Evolutionary conservation across 2,797 vertebrate species (phyloP), one percentile per base, ranked within the genome.

Genomic region (Brachyrhaphis roseni): DNA sequence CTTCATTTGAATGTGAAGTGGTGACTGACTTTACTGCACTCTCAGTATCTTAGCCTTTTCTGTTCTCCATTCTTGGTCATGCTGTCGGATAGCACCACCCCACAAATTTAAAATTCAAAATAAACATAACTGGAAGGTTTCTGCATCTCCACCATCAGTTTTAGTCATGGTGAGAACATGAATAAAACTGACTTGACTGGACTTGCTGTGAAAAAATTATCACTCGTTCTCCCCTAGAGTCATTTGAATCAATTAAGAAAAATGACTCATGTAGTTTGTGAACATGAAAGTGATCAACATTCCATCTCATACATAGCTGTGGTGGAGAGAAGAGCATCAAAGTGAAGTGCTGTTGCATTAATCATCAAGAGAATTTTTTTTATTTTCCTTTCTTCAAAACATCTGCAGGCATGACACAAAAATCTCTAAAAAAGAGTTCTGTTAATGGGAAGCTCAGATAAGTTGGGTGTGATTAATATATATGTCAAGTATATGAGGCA

Each of bases 131-230:
- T 8, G 49, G 49, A 23, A 51, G 49, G 49, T 51, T 51, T 51
- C 47, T 51, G 18, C 47, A 51, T 20, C 47, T 20, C 47, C 47
- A 51, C 18, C 6, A 1, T 51, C 7, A 23, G 49, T 23, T 8
- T 51, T 3, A 51, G 20, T 51, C 49, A 23, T 51, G 18, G 18
- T 23, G 49, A 23, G 6, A 49, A 49, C 47, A 59, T 18, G 23
- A 71, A 75, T 55, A 45, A 71, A 53, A 77, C 70, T 20, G 34
- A 72, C 64, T 45, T 74, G 72, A 43, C 31, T 55, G 39, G 23
- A 70, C 78, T 75, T 75, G 72, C 41, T 39, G 53, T 53, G 57
- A 82, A 87, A 87, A 78, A 34, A 7, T 8, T 26, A 62, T 62
- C 75, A 41, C 11, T 64, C 77, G 57, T n/a, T 41, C 80, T 84